Percentiles rank a stretch among this genome's conserved stretches.
phyloP scores from a whole-genome alignment of 2,888 invertebrate genomes.

The Sceliomorpha sp. region DNA sequence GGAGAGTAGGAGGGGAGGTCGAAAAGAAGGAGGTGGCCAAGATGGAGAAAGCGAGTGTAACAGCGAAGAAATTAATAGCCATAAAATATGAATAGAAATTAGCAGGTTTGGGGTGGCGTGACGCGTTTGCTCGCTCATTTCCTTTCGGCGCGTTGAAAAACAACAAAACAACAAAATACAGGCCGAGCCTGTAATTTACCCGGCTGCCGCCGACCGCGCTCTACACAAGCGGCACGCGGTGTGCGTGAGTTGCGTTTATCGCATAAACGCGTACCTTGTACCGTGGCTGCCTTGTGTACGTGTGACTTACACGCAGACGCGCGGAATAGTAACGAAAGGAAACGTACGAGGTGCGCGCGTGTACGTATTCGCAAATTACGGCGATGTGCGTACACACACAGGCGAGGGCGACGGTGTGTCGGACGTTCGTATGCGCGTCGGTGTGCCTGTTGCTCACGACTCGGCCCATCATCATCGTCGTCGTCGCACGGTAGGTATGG shows the following conservation, averaged over 20 bases:
- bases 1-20: conserved; percentile 25
- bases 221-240: conserved; percentile 22
- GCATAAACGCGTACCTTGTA: conserved; percentile 20
- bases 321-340: conserved; percentile 6
- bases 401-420: too few relatives aligned
- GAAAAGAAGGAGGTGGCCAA: conserved; percentile 29
- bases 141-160: conserved; percentile 81
- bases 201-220: conserved; percentile 77
- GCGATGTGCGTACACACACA: not conserved
- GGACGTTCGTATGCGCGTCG: too few relatives aligned
- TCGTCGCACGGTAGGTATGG: conserved; percentile 77
- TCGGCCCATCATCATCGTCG: conserved; percentile 60
- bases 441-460: conserved; percentile 37
- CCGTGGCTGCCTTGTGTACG: too few relatives aligned
- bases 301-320: conserved; percentile 25
- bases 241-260: conserved; percentile 38
- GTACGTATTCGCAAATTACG: conserved; percentile 52
- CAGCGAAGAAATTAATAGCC: conserved; percentile 81
- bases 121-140: conserved; percentile 81
- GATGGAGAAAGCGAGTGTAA: conserved; percentile 62
- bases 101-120: conserved; percentile 81
- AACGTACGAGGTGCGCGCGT: conserved; percentile 26
- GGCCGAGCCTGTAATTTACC: conserved; percentile 80
- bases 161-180: conserved; percentile 80
- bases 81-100: conserved; percentile 81